Percentiles rank a stretch among this genome's conserved stretches.
Conservation (phyloP, 1,140 invertebrate genomes). For the Uloborus diversus region DNA sequence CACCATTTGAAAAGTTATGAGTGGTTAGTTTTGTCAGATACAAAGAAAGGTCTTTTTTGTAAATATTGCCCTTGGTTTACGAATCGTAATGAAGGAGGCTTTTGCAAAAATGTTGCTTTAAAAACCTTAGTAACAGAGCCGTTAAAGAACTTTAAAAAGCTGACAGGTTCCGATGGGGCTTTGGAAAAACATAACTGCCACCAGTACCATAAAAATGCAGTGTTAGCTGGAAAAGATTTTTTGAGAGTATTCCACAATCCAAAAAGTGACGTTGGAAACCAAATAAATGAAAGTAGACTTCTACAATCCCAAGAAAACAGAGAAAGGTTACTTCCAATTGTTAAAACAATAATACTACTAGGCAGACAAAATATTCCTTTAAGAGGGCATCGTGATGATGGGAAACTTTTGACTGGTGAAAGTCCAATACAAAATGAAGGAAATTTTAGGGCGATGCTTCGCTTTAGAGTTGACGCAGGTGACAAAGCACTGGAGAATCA, state of each 20-base stretch:
- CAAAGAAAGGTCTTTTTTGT: not conserved
- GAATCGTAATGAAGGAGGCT: no score
- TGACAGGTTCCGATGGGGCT: not conserved
- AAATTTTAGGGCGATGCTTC: not conserved
- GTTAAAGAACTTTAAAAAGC: no score
- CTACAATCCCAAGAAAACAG: no score
- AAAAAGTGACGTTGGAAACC: not conserved
- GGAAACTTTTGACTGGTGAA: not conserved
- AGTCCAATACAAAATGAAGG: not conserved
- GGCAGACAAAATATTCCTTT: not conserved
- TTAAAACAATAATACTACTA: no score
- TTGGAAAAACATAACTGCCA: not conserved
- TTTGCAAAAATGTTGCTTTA: no score
- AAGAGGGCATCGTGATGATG: not conserved
- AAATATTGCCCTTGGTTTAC: no score
- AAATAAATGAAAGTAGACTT: no score
- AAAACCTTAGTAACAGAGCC: no score
- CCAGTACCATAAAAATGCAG: not conserved
- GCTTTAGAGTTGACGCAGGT: not conserved
- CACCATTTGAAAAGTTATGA: not conserved
- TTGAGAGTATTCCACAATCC: not conserved
- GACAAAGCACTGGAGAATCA: slow-evolving; percentile 15
- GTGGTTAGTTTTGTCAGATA: not conserved
- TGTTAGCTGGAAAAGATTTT: no score
- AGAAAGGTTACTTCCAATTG: no score